Evolutionary conservation across 2,113 vertebrate species (phyloP).

Genomic region (Psophia crepitans): DNA sequence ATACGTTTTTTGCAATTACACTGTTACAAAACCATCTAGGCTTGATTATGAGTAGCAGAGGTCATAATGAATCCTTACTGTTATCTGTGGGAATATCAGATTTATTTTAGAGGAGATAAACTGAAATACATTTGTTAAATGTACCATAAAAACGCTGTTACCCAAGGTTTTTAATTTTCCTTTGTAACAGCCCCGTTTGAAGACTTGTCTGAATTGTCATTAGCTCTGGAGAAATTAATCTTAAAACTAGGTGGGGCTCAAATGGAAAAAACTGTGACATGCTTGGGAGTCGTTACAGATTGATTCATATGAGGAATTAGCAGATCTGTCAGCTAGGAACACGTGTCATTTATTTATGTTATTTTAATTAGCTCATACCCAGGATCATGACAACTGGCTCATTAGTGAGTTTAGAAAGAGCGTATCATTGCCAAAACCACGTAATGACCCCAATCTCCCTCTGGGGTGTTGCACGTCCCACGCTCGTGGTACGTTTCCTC

Average conservation of each 20-base stretch:
- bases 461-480: too few relatives aligned
- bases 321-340: not conserved
- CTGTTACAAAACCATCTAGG: not conserved
- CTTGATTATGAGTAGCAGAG: not conserved
- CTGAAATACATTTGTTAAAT: conserved; percentile 48
- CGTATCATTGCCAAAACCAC: not conserved
- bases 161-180: conserved; percentile 1
- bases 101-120: not conserved
- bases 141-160: conserved; percentile 11
- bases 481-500: rapidly evolving
- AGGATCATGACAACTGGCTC: not conserved
- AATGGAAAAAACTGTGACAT: not conserved
- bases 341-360: not conserved
- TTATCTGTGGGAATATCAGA: not conserved
- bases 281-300: not conserved
- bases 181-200: not conserved
- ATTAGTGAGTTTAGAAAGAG: not conserved
- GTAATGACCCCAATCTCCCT: not conserved
- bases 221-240: not conserved
- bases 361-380: not conserved
- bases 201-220: not conserved
- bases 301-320: not conserved
- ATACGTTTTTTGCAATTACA: not conserved
- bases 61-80: not conserved
- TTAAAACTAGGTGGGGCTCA: not conserved